phyloP scores from a whole-genome alignment of 2,113 vertebrate species.

The Onychostruthus taczanowskii region DNA sequence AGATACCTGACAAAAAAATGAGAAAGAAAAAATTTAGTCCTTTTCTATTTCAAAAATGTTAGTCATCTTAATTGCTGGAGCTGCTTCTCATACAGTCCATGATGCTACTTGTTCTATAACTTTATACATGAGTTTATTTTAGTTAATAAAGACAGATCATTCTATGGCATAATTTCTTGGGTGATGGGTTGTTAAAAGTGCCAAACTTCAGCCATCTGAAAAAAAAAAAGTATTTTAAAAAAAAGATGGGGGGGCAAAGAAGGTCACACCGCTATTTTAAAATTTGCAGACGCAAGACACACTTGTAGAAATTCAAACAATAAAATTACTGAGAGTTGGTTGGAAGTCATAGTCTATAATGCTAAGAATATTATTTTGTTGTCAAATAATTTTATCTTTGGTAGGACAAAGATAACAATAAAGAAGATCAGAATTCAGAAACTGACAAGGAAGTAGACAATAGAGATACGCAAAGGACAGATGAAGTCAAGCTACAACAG shows the following conservation, averaged over 20 bases:
- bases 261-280: not conserved
- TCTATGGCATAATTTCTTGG: not conserved
- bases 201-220: not conserved
- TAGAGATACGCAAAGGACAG: constrained; percentile 70
- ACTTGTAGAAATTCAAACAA: not conserved
- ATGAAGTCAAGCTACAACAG: constrained; percentile 74
- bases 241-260: rapidly evolving
- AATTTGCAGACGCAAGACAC: not conserved
- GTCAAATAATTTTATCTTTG: constrained; percentile 40
- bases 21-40: not conserved
- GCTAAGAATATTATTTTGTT: not conserved
- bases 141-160: not conserved
- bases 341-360: not conserved
- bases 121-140: not conserved
- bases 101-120: not conserved
- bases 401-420: constrained; percentile 73
- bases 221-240: not conserved
- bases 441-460: constrained; percentile 73
- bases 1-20: not conserved
- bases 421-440: constrained; percentile 69
- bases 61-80: not conserved
- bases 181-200: rapidly evolving
- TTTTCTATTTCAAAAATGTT: not conserved
- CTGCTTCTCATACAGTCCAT: not conserved
- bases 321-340: not conserved